phyloP scores from a whole-genome alignment of 2,113 vertebrate genomes.

The Calonectris borealis region DNA sequence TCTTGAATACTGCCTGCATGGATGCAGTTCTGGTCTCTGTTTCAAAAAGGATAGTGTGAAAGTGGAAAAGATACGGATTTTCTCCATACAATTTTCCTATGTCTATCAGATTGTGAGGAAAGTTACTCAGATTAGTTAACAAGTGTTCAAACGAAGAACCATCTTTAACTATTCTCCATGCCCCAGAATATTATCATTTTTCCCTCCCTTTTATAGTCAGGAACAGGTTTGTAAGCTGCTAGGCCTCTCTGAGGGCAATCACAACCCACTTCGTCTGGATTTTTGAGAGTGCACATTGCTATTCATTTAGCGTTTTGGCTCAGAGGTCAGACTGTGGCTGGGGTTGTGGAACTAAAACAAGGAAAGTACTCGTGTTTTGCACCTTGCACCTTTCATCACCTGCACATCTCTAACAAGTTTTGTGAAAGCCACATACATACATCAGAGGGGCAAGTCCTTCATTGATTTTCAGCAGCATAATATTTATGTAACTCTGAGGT shows the following conservation, averaged over 20 bases:
- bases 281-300: background rate
- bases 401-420: background rate
- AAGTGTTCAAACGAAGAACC: background rate
- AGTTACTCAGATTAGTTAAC: background rate
- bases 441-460: background rate
- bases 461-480: background rate
- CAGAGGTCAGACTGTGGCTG: background rate
- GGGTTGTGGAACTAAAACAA: background rate
- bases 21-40: background rate
- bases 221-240: background rate
- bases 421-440: background rate
- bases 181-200: background rate
- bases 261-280: background rate
- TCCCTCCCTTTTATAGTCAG: background rate
- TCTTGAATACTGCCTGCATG: background rate
- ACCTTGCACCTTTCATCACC: background rate
- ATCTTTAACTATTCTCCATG: background rate
- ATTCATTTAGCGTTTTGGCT: background rate
- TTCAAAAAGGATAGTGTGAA: background rate
- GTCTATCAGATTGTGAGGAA: background rate
- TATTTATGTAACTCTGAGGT: background rate
- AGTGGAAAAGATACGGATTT: background rate
- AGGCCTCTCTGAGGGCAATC: background rate
- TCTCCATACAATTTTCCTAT: background rate
- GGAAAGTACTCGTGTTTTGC: background rate